Evolutionary conservation across 2,888 invertebrate genomes (phyloP).

Genomic region (Standfussiana lucernea): DNA sequence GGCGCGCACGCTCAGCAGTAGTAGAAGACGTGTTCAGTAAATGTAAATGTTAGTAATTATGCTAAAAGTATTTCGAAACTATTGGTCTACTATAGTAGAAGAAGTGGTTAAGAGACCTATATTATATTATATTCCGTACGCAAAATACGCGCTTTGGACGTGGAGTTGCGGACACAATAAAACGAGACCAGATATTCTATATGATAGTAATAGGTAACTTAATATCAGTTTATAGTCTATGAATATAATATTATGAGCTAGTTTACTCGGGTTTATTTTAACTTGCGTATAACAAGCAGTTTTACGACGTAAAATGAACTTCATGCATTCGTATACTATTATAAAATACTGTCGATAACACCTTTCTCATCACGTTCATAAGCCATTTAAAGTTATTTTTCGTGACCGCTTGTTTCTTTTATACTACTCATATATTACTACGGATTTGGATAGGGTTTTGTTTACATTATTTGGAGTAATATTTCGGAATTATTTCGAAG

Average conservation of each 20-base stretch:
- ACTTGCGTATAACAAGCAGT: conserved; percentile 42
- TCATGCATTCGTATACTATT: background rate
- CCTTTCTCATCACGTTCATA: background rate
- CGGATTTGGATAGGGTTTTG: background rate
- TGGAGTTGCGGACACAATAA: background rate
- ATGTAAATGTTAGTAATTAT: too few species aligned
- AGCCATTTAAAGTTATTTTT: background rate
- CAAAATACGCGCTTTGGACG: background rate
- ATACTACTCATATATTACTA: background rate
- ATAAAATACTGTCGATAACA: background rate
- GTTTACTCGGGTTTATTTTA: conserved; percentile 33
- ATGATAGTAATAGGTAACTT: background rate
- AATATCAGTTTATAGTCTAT: conserved; percentile 27
- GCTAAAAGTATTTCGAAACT: background rate
- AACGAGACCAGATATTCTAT: background rate
- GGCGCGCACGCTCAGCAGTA: too few species aligned
- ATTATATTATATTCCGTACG: background rate
- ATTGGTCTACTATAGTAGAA: background rate
- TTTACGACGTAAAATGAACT: conserved; percentile 28
- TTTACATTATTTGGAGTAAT: background rate
- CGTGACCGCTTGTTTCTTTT: background rate
- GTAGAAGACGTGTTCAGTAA: too few species aligned
- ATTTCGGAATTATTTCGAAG: background rate
- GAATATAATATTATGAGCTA: conserved; percentile 40
- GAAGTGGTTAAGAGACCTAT: background rate